Percentiles rank a stretch among this genome's conserved stretches.
Evolutionary conservation across 1,140 invertebrate genomes (phyloP).

Genomic region (Dufourea novaeangliae): DNA sequence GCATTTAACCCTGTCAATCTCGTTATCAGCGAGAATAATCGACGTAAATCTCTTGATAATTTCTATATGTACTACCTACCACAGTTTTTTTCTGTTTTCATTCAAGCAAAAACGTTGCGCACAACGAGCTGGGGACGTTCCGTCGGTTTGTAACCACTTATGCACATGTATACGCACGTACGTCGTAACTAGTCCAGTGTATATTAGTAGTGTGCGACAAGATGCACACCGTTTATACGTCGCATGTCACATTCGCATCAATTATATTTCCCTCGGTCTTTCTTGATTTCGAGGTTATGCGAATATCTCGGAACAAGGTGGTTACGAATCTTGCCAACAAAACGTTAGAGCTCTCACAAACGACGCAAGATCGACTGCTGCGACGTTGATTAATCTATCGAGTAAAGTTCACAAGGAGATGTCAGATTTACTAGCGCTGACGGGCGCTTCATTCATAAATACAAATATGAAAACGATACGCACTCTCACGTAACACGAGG

Average conservation of each 20-base stretch:
- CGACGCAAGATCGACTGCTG: background rate
- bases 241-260: constrained; percentile 22
- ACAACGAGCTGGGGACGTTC: background rate
- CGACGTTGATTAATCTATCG: constrained; percentile 11
- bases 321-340: background rate
- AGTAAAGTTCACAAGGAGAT: constrained; percentile 17
- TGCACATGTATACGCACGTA: background rate
- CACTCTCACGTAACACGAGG: background rate
- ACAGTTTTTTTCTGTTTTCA: constrained; percentile 24
- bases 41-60: constrained; percentile 1
- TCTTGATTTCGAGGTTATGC: constrained; percentile 17
- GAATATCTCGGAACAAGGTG: background rate
- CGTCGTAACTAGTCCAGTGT: constrained; percentile 13
- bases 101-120: constrained; percentile 23
- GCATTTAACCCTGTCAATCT: constrained; percentile 9
- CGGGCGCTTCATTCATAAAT: background rate
- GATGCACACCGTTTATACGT: constrained; percentile 24
- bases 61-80: constrained; percentile 30
- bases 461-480: background rate
- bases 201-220: constrained; percentile 5
- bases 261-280: no score
- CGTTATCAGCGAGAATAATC: background rate
- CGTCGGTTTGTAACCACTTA: constrained; percentile 7
- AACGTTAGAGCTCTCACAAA: constrained; percentile 4
- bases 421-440: background rate